phyloP scores from a whole-genome alignment of 2,797 vertebrate species.

The Miichthys miiuy region DNA sequence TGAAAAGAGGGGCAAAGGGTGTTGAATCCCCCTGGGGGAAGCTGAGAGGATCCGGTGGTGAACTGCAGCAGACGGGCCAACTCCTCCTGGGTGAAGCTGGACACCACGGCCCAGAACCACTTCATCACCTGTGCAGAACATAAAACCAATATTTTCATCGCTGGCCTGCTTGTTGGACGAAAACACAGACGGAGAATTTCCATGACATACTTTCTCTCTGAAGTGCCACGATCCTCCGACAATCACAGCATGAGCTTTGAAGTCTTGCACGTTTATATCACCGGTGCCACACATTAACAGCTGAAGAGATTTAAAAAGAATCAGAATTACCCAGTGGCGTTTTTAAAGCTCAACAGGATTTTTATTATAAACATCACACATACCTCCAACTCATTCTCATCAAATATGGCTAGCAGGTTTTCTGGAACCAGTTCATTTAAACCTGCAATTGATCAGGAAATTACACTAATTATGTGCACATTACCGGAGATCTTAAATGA shows the following conservation, averaged over 20 bases:
- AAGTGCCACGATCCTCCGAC: slow-evolving; percentile 99
- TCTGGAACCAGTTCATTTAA: slow-evolving; percentile 98
- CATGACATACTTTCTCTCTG: slow-evolving; percentile 91
- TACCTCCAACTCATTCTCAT: slow-evolving; percentile 99
- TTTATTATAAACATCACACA: slow-evolving; percentile 47
- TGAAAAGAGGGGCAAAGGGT: slow-evolving; percentile 99
- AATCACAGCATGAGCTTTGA: slow-evolving; percentile 97
- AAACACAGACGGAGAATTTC: neutral
- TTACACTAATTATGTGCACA: slow-evolving; percentile 34
- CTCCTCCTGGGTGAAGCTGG: slow-evolving; percentile 98
- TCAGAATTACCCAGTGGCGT: slow-evolving; percentile 42
- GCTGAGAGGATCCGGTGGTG: slow-evolving; percentile 98
- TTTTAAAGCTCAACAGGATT: slow-evolving; percentile 38
- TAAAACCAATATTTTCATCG: neutral
- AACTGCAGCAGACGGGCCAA: slow-evolving; percentile 97
- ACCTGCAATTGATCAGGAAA: slow-evolving; percentile 85
- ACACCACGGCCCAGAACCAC: slow-evolving; percentile 99
- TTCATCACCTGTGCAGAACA: slow-evolving; percentile 92
- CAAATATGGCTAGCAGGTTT: slow-evolving; percentile 98
- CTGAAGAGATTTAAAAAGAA: slow-evolving; percentile 76
- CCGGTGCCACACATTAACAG: slow-evolving; percentile 98
- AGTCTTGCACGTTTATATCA: slow-evolving; percentile 97
- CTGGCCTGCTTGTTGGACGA: neutral
- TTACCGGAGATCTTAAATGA: slow-evolving; percentile 42
- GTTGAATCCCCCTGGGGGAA: slow-evolving; percentile 96